Evolutionary conservation across 2,113 vertebrate species (phyloP).

Genomic region (Petrocephalus microphthalmus): DNA sequence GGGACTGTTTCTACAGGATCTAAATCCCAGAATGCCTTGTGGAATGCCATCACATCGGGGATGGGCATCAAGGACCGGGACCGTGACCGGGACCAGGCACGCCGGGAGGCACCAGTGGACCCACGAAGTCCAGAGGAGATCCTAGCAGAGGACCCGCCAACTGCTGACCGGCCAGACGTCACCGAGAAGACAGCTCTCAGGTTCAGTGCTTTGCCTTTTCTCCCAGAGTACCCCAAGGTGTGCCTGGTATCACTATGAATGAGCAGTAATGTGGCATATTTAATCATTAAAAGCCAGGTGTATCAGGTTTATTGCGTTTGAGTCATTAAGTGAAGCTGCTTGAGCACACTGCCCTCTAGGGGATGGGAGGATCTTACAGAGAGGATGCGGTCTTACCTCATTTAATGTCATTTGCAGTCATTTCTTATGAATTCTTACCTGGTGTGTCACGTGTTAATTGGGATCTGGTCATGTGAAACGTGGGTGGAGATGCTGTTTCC

Average conservation of each 20-base stretch:
- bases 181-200: constrained; percentile 89
- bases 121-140: constrained; percentile 80
- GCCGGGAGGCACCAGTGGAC: constrained; percentile 63
- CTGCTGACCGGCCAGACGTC: constrained; percentile 74
- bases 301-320: neutral
- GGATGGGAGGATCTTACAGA: neutral
- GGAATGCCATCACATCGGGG: constrained; percentile 77
- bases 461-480: neutral
- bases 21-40: constrained; percentile 85
- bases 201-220: constrained; percentile 49
- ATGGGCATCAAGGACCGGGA: constrained; percentile 70
- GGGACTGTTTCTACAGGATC: constrained; percentile 67
- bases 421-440: neutral
- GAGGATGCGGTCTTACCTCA: neutral
- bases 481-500: neutral
- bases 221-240: neutral
- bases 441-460: neutral
- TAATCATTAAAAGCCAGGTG: neutral
- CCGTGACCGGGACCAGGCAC: constrained; percentile 52
- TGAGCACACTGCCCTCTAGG: neutral
- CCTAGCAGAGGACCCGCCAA: constrained; percentile 77
- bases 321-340: neutral
- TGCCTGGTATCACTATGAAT: neutral
- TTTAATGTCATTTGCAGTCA: neutral
- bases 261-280: neutral